A percentile compares a stretch with the other conserved stretches of the same genome.
Conservation (phyloP, 2,888 invertebrate species). For the Brachynemurus nebulosus region DNA sequence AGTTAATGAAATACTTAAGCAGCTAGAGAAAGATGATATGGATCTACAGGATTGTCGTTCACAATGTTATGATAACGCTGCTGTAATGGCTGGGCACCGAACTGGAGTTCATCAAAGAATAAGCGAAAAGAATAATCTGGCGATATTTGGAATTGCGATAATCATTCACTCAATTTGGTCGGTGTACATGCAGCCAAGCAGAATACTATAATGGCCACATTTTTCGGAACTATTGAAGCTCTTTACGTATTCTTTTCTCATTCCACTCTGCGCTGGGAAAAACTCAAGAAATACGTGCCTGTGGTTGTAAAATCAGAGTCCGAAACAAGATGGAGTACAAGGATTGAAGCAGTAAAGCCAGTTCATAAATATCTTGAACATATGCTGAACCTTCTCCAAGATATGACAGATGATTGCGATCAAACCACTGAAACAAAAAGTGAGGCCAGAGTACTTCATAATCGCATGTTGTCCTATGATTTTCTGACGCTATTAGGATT, state of each 20-base stretch:
- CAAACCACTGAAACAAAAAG: neutral
- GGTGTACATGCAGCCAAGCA: conserved; percentile 4
- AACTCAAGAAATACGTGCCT: neutral
- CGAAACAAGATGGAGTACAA: neutral
- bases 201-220: neutral
- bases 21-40: neutral
- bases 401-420: neutral
- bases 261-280: conserved; percentile 9
- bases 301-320: neutral
- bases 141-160: neutral
- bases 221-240: conserved; percentile 5
- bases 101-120: conserved; percentile 6
- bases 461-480: no score
- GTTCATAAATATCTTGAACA: neutral
- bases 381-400: neutral
- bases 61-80: conserved; percentile 4
- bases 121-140: conserved; percentile 1
- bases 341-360: no score
- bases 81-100: conserved; percentile 7
- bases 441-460: no score
- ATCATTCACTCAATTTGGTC: conserved; percentile 4
- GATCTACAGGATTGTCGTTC: neutral
- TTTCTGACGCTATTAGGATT: neutral
- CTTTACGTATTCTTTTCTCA: conserved; percentile 4
- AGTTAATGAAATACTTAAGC: conserved; percentile 4